Percentiles rank a stretch among this genome's conserved stretches.
These are phyloP conservation scores for Aegypius monachus DNA, from an alignment of 2,113 vertebrate genomes.

Conservation along the genomic window DNA sequence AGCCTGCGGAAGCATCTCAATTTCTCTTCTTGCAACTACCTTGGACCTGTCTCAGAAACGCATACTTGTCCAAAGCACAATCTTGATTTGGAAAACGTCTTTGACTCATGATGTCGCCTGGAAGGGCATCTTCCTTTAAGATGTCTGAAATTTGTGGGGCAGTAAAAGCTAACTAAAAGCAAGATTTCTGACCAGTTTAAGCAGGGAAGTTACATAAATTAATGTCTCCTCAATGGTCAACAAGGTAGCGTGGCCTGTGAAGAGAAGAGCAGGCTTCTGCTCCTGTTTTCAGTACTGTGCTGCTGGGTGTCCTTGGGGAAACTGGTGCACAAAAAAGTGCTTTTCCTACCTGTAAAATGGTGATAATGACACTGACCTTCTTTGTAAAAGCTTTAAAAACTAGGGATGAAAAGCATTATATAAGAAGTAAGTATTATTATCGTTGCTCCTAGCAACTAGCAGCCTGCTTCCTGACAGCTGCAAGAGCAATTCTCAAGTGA, in stretches of 20 bases:
- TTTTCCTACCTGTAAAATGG: conserved; percentile 3
- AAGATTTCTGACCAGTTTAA: not conserved
- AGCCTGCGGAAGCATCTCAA: not conserved
- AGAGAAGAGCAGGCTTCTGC: not conserved
- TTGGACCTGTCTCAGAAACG: not conserved
- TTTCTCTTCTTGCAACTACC: not conserved
- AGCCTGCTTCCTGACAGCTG: not conserved
- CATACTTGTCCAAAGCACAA: not conserved
- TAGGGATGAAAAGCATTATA: not conserved
- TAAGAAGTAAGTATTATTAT: conserved; percentile 1
- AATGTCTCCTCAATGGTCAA: not conserved
- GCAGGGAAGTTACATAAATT: not conserved
- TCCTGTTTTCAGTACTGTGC: not conserved
- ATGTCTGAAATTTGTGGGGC: not conserved
- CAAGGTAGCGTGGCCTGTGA: not conserved
- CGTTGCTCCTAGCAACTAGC: conserved; percentile 31
- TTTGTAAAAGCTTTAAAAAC: conserved; percentile 16
- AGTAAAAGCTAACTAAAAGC: not conserved
- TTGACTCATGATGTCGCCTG: not conserved
- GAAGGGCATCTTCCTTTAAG: not conserved
- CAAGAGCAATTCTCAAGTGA: conserved; percentile 2
- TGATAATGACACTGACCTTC: conserved; percentile 13
- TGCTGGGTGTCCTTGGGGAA: not conserved
- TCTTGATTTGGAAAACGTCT: not conserved
- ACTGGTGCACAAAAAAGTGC: not conserved